These are phyloP conservation scores for Poeciliopsis infans DNA, from an alignment of 2,797 vertebrate genomes.

Conservation along the genomic window DNA sequence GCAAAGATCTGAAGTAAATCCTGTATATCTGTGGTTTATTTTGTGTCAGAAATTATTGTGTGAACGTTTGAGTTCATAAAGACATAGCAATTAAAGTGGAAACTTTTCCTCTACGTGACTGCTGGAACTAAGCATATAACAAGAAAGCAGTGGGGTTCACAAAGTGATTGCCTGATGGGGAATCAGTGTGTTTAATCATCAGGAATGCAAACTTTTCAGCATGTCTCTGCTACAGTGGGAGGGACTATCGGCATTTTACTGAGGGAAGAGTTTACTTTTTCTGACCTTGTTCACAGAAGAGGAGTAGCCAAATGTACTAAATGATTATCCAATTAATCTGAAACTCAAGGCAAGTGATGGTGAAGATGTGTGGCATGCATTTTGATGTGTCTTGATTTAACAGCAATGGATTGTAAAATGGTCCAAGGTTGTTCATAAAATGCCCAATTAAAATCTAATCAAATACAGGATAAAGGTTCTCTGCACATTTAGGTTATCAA, in stretches of 20 bases:
- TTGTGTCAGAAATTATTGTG: constrained; percentile 17
- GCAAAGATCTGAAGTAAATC: constrained; percentile 16
- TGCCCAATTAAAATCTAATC: constrained; percentile 22
- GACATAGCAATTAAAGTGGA: constrained; percentile 9
- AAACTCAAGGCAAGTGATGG: constrained; percentile 29
- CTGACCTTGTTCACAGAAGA: constrained; percentile 17
- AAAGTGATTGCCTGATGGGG: constrained; percentile 18
- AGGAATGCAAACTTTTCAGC: constrained; percentile 22
- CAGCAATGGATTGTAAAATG: constrained; percentile 34
- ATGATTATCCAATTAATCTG: constrained; percentile 34
- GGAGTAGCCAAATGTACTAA: constrained; percentile 20
- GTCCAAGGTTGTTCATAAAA: constrained; percentile 41
- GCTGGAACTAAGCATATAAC: constrained; percentile 19
- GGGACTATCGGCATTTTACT: constrained; percentile 14
- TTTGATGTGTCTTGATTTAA: constrained; percentile 34
- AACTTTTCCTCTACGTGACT: constrained; percentile 17
- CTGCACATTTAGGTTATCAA: constrained; percentile 12
- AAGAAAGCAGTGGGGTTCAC: constrained; percentile 28
- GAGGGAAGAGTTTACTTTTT: constrained; percentile 25
- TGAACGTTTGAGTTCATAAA: constrained; percentile 25
- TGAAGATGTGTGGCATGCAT: constrained; percentile 20
- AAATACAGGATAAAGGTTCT: constrained; percentile 34
- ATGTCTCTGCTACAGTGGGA: background rate
- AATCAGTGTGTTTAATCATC: constrained; percentile 51
- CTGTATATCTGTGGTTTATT: constrained; percentile 25